Conservation (phyloP, 2,888 invertebrate species). For the Agrilus cyanescens region DNA sequence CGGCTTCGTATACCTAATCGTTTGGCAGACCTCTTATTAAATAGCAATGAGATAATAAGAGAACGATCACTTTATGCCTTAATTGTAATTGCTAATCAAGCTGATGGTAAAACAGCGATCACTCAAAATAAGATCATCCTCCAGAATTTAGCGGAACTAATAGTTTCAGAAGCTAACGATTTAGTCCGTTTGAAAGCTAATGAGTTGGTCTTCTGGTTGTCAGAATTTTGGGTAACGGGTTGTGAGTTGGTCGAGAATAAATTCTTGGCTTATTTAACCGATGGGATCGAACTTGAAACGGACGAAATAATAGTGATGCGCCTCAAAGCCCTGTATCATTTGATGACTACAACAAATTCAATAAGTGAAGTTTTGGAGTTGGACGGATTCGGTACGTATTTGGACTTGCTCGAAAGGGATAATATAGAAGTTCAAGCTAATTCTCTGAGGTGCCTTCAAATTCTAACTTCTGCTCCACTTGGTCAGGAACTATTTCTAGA, state of each 20-base stretch:
- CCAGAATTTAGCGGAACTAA: conserved; percentile 24
- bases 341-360: conserved; percentile 19
- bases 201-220: conserved; percentile 29
- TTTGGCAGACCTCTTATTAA: conserved; percentile 27
- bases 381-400: conserved; percentile 10
- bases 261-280: conserved; percentile 28
- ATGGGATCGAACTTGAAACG: conserved; percentile 23
- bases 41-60: conserved; percentile 28
- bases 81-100: conserved; percentile 29
- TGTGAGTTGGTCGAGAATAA: conserved; percentile 30
- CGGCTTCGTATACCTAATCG: conserved; percentile 30
- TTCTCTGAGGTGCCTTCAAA: conserved; percentile 27
- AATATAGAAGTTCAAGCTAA: conserved; percentile 22
- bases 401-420: conserved; percentile 23
- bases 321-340: conserved; percentile 28
- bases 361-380: neutral
- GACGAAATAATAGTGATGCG: conserved; percentile 28
- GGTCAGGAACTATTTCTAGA: conserved; percentile 32
- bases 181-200: conserved; percentile 33
- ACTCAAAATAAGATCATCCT: conserved; percentile 27
- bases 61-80: conserved; percentile 33
- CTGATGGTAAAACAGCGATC: conserved; percentile 33
- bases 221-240: conserved; percentile 33
- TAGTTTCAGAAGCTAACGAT: conserved; percentile 26
- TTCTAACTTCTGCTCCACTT: conserved; percentile 25